phyloP scores from a whole-genome alignment of 2,113 vertebrate genomes.

The Poecile atricapillus region DNA sequence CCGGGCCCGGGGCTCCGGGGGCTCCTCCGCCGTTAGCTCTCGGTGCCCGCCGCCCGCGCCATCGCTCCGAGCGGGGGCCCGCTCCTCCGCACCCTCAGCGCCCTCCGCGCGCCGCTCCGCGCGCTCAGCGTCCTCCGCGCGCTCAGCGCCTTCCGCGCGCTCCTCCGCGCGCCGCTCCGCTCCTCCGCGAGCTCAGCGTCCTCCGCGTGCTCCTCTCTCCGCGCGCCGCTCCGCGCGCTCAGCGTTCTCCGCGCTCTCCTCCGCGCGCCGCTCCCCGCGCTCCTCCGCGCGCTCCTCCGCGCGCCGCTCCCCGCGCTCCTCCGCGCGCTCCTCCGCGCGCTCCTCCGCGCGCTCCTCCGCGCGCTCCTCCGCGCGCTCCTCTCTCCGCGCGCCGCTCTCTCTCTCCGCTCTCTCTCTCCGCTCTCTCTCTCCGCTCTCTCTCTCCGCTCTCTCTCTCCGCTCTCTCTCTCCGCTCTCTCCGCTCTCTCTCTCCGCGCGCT shows the following conservation, averaged over 20 bases:
- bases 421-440: too few relatives aligned
- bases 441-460: too few relatives aligned
- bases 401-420: not conserved
- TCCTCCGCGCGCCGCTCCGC: too few relatives aligned
- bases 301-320: not conserved
- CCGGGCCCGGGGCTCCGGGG: not conserved
- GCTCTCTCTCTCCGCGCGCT: not conserved
- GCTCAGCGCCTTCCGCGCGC: too few relatives aligned
- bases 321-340: too few relatives aligned
- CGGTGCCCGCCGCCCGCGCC: not conserved
- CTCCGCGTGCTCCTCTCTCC: not conserved
- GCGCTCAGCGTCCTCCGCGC: not conserved
- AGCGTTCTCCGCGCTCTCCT: too few relatives aligned
- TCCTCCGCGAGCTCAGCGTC: too few relatives aligned
- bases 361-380: too few relatives aligned
- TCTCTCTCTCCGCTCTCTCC: too few relatives aligned
- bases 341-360: too few relatives aligned
- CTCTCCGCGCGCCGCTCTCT: too few relatives aligned
- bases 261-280: too few relatives aligned
- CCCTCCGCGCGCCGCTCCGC: not conserved
- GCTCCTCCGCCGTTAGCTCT: slow-evolving; percentile 24
- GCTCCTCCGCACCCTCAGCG: not conserved
- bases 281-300: not conserved
- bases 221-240: not conserved
- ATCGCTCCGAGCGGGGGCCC: not conserved